phyloP scores from a whole-genome alignment of 2,797 vertebrate species.

The Saxicola maurus region DNA sequence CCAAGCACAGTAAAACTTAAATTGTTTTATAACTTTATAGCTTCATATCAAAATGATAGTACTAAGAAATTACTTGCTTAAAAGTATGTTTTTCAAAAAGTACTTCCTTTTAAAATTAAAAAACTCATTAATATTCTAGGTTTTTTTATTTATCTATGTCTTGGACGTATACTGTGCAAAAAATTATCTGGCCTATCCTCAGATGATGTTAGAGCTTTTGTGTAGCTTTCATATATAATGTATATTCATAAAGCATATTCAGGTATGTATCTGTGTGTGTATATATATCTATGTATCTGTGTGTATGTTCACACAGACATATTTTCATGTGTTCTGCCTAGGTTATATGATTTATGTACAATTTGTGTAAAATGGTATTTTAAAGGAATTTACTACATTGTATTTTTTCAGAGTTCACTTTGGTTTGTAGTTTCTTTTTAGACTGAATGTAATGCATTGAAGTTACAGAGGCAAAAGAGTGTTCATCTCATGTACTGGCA shows the following conservation, averaged over 20 bases:
- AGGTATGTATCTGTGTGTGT: not conserved
- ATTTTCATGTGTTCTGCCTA: not conserved
- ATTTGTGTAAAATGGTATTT: not conserved
- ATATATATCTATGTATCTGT: fast-evolving
- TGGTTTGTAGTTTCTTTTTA: not conserved
- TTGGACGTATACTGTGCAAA: not conserved
- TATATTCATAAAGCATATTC: fast-evolving
- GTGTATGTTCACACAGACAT: not conserved
- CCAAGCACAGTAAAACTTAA: not conserved
- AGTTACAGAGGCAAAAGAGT: not conserved
- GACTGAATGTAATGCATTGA: not conserved
- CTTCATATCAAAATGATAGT: not conserved
- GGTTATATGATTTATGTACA: not conserved
- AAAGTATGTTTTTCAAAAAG: fast-evolving
- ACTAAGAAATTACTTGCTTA: not conserved
- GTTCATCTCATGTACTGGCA: not conserved
- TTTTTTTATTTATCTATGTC: not conserved
- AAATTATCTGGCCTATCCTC: not conserved
- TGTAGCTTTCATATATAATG: not conserved
- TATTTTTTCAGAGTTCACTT: not conserved
- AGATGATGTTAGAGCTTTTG: not conserved
- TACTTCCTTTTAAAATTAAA: not conserved
- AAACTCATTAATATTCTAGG: not conserved
- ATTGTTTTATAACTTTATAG: not conserved
- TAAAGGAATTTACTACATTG: not conserved